Percentiles rank a stretch among this genome's conserved stretches.
phyloP scores from a whole-genome alignment of 2,888 invertebrate species.

The Caenorhabditis panamensis region DNA sequence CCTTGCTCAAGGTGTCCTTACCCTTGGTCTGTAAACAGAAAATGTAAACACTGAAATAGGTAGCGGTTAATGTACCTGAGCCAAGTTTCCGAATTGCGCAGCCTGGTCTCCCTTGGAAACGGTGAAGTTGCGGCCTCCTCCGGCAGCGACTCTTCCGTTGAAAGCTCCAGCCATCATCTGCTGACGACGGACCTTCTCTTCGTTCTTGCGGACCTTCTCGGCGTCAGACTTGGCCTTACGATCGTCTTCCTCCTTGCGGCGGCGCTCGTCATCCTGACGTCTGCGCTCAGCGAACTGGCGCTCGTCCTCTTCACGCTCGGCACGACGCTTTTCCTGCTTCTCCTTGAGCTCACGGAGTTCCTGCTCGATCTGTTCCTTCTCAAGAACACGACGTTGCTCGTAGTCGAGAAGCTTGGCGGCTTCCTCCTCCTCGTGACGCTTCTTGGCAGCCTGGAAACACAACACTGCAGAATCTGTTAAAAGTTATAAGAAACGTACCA shows the following conservation, averaged over 20 bases:
- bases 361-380: slow-evolving; percentile 87
- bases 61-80: slow-evolving; percentile 56
- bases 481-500: slow-evolving; percentile 50
- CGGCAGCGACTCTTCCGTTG: slow-evolving; percentile 70
- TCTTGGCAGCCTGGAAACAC: slow-evolving; percentile 77
- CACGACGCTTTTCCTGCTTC: slow-evolving; percentile 87
- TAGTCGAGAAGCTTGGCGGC: slow-evolving; percentile 80
- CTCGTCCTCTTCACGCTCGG: slow-evolving; percentile 78
- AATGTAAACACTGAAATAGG: not conserved
- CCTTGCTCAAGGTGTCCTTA: slow-evolving; percentile 67
- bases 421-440: slow-evolving; percentile 81
- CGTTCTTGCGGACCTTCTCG: slow-evolving; percentile 81
- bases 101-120: slow-evolving; percentile 73
- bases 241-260: slow-evolving; percentile 78
- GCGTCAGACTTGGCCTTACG: slow-evolving; percentile 73
- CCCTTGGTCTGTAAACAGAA: slow-evolving; percentile 41
- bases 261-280: slow-evolving; percentile 77
- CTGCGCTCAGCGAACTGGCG: slow-evolving; percentile 75
- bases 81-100: slow-evolving; percentile 73
- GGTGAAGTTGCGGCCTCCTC: slow-evolving; percentile 77
- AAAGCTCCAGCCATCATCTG: slow-evolving; percentile 81
- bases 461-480: too few species aligned
- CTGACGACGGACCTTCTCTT: slow-evolving; percentile 80
- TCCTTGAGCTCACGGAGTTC: slow-evolving; percentile 96
- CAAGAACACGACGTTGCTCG: slow-evolving; percentile 84